Conservation (phyloP, 2,888 invertebrate species). For the Tachina grossa region DNA sequence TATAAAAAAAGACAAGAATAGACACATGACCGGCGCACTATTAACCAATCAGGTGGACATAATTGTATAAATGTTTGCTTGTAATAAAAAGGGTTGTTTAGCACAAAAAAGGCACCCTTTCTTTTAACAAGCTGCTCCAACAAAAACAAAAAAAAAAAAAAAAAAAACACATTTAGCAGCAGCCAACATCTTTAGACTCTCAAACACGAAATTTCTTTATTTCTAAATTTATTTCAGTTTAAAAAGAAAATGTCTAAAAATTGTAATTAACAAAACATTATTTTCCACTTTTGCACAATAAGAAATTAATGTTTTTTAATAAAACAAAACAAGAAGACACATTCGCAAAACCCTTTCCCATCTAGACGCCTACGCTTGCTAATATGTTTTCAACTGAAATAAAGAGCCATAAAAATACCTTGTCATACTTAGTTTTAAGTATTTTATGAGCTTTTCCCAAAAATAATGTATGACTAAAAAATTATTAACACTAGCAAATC, state of each 20-base stretch:
- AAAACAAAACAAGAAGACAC: slow-evolving; percentile 9
- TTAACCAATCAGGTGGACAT: slow-evolving; percentile 55
- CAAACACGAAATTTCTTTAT: slow-evolving; percentile 36
- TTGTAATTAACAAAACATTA: slow-evolving; percentile 71
- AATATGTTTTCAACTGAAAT: slow-evolving; percentile 13
- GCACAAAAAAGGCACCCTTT: slow-evolving; percentile 10
- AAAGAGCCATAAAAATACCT: slow-evolving; percentile 70
- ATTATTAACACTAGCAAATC: slow-evolving; percentile 72
- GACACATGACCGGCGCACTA: slow-evolving; percentile 58
- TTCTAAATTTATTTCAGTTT: slow-evolving; percentile 56
- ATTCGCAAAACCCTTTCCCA: slow-evolving; percentile 7
- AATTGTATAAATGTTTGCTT: not conserved
- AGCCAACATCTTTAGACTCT: slow-evolving; percentile 19
- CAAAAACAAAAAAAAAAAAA: no score
- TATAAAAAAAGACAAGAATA: slow-evolving; percentile 63
- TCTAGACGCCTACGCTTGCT: slow-evolving; percentile 2
- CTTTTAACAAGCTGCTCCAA: not conserved
- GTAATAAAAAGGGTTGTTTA: slow-evolving; percentile 61
- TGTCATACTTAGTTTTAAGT: slow-evolving; percentile 69
- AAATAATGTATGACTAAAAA: slow-evolving; percentile 69
- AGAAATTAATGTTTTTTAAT: slow-evolving; percentile 70
- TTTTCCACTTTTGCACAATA: slow-evolving; percentile 70
- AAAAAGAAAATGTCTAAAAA: slow-evolving; percentile 46
- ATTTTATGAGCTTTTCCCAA: slow-evolving; percentile 66
- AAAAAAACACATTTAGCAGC: not conserved